phyloP scores from a whole-genome alignment of 2,113 vertebrate genomes.

The Scortum barcoo region DNA sequence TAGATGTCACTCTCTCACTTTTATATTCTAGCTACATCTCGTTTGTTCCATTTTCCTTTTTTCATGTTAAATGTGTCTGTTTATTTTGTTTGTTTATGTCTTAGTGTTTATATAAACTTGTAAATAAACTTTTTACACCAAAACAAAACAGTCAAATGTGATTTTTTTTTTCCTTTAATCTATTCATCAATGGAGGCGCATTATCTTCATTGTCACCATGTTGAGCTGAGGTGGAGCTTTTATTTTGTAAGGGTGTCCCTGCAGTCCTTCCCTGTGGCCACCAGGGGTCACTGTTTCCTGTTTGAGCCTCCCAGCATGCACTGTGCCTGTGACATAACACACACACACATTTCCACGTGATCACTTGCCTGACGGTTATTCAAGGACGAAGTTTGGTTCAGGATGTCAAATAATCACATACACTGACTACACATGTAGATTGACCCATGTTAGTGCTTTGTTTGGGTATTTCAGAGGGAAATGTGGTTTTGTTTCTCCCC shows the following conservation, averaged over 20 bases:
- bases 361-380: no score
- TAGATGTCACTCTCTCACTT: not conserved
- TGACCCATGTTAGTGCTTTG: no score
- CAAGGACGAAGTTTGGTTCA: not conserved
- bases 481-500: no score
- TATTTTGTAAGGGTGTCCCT: slow-evolving; percentile 7
- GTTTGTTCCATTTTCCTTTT: not conserved
- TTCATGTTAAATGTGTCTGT: not conserved
- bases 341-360: not conserved
- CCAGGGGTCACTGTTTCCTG: not conserved
- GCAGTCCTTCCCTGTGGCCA: not conserved
- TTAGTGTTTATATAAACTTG: not conserved
- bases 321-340: slow-evolving; percentile 26
- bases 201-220: no score
- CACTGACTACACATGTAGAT: no score
- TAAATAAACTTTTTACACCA: not conserved
- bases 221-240: not conserved
- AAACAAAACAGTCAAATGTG: not conserved
- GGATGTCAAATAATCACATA: no score
- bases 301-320: slow-evolving; percentile 22
- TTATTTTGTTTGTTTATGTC: not conserved
- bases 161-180: no score
- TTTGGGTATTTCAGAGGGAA: no score
- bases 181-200: no score
- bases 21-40: no score